Evolutionary conservation across 2,888 invertebrate species (phyloP).

Genomic region (Malthinus flaveolus): DNA sequence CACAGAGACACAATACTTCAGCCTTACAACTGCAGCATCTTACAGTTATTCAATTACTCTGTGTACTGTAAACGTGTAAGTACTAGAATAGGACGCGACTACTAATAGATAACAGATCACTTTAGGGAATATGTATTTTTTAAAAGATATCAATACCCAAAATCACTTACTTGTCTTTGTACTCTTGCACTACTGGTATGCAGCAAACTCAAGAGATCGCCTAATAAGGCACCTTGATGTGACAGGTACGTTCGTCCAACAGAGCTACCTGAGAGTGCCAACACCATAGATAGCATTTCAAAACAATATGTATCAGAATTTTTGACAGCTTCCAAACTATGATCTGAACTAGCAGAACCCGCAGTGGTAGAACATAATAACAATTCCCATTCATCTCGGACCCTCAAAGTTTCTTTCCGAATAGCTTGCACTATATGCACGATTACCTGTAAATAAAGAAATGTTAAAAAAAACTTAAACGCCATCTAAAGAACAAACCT

Average conservation of each 20-base stretch:
- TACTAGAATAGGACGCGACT: too few relatives aligned
- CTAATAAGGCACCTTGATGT: conserved; percentile 82
- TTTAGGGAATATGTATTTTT: not conserved
- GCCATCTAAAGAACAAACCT: conserved; percentile 59
- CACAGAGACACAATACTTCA: too few relatives aligned
- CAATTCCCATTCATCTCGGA: conserved; percentile 90
- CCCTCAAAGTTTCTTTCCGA: conserved; percentile 81
- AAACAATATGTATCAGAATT: conserved; percentile 92
- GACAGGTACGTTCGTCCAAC: conserved; percentile 90
- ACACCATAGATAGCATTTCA: conserved; percentile 94
- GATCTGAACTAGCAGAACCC: conserved; percentile 44
- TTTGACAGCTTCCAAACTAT: conserved; percentile 57
- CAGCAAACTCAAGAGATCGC: conserved; percentile 81
- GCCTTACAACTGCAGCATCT: too few relatives aligned
- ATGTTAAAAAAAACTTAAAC: not conserved
- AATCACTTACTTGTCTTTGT: conserved; percentile 79
- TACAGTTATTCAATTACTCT: too few relatives aligned
- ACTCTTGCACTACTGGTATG: conserved; percentile 95
- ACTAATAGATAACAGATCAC: too few relatives aligned
- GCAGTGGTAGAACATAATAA: conserved; percentile 58
- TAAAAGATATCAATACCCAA: not conserved
- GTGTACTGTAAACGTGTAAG: too few relatives aligned
- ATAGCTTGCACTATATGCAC: conserved; percentile 90
- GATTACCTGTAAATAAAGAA: conserved; percentile 69
- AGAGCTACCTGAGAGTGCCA: conserved; percentile 90